These are phyloP conservation scores for Dicyrtoma fusca DNA, from an alignment of 2,888 invertebrate genomes.

Conservation along the genomic window DNA sequence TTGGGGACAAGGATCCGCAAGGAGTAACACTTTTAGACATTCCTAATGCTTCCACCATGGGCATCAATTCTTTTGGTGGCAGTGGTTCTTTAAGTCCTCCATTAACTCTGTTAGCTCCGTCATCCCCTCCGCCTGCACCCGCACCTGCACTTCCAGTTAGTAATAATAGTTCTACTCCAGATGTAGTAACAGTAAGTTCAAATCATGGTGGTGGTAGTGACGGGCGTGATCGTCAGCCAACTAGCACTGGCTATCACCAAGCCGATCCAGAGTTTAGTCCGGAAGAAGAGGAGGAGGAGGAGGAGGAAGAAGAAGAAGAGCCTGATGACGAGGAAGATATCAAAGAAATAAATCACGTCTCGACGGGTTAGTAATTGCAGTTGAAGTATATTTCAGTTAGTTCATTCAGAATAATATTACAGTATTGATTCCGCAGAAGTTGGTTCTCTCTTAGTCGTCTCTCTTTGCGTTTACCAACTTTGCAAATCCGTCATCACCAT, in stretches of 20 bases:
- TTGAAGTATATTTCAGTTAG: too few species aligned
- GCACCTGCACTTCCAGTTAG: neutral
- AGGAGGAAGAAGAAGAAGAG: constrained; percentile 73
- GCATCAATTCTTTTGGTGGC: constrained; percentile 12
- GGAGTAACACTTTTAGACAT: constrained; percentile 8
- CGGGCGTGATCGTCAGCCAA: too few species aligned
- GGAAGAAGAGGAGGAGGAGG: neutral
- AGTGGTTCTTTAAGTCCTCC: neutral
- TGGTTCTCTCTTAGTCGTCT: too few species aligned
- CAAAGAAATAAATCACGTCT: constrained; percentile 53
- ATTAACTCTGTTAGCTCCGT: neutral
- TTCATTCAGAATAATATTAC: too few species aligned
- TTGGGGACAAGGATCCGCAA: constrained; percentile 27
- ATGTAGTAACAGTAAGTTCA: neutral
- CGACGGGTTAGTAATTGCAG: neutral
- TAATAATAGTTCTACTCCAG: neutral
- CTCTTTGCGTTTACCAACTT: too few species aligned
- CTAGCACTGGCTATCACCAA: constrained; percentile 16
- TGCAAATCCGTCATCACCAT: too few species aligned
- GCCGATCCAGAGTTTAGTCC: constrained; percentile 64
- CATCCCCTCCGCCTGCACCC: neutral
- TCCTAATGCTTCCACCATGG: constrained; percentile 25
- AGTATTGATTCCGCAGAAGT: too few species aligned
- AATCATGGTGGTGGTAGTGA: neutral
- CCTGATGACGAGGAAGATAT: constrained; percentile 77